phyloP scores from a whole-genome alignment of 2,797 vertebrate genomes.

The Karalla daura region DNA sequence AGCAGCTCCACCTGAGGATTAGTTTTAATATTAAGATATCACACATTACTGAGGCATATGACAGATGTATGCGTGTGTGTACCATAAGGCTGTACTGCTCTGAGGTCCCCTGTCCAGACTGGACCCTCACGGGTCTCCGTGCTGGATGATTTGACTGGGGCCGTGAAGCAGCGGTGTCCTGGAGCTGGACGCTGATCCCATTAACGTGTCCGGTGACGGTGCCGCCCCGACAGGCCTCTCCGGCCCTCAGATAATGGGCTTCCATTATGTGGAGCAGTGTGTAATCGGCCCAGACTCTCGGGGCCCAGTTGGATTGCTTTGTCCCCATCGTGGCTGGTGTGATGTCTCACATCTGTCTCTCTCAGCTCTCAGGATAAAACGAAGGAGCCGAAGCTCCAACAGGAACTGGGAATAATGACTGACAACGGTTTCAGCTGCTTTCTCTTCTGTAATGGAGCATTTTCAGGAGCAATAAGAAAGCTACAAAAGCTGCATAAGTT shows the following conservation, averaged over 20 bases:
- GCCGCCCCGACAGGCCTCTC: conserved; percentile 44
- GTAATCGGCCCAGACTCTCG: conserved; percentile 44
- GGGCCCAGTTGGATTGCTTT: conserved; percentile 33
- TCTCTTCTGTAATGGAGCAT: too few species aligned
- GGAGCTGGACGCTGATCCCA: conserved; percentile 43
- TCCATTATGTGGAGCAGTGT: conserved; percentile 46
- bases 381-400: too few species aligned
- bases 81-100: too few species aligned
- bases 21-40: too few species aligned
- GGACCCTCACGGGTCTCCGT: conserved; percentile 27
- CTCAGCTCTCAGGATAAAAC: conserved; percentile 38
- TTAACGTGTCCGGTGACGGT: conserved; percentile 58
- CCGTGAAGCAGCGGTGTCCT: conserved; percentile 19
- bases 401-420: too few species aligned
- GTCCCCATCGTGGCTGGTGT: conserved; percentile 21
- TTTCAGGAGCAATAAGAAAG: too few species aligned
- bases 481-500: too few species aligned
- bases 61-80: too few species aligned
- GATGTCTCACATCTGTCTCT: conserved; percentile 37
- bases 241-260: conserved; percentile 51
- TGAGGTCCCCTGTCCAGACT: neutral
- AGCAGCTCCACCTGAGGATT: too few species aligned
- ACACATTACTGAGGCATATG: too few species aligned
- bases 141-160: conserved; percentile 40
- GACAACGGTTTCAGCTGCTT: too few species aligned